phyloP scores from a whole-genome alignment of 2,888 invertebrate species.

The Caenorhabditis becei region DNA sequence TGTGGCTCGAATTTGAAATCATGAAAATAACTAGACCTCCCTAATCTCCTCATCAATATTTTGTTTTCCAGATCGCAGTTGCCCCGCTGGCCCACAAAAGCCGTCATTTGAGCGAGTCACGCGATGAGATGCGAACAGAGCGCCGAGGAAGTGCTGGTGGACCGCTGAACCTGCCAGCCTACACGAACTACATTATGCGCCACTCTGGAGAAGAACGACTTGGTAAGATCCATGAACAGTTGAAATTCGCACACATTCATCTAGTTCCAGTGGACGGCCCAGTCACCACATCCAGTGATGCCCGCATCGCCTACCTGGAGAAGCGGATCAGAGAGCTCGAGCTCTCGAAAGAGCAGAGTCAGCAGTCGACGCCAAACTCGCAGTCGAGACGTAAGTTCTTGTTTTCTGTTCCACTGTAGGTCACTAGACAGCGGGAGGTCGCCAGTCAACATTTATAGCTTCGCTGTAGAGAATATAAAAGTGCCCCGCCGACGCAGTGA shows the following conservation, averaged over 20 bases:
- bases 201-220: slow-evolving; percentile 57
- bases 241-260: background rate
- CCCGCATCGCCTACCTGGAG: slow-evolving; percentile 60
- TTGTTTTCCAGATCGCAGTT: slow-evolving; percentile 64
- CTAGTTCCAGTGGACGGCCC: slow-evolving; percentile 62
- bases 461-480: slow-evolving; percentile 11
- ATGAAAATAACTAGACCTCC: too few species aligned
- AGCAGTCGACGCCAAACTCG: slow-evolving; percentile 24
- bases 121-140: slow-evolving; percentile 53
- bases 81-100: slow-evolving; percentile 65
- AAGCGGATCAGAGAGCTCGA: slow-evolving; percentile 58
- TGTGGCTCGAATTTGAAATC: slow-evolving; percentile 8
- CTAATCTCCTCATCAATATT: too few species aligned
- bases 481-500: slow-evolving; percentile 24
- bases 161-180: slow-evolving; percentile 51
- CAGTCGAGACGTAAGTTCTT: slow-evolving; percentile 54
- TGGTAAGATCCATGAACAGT: slow-evolving; percentile 26
- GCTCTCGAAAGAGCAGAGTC: slow-evolving; percentile 38
- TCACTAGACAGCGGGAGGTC: slow-evolving; percentile 23
- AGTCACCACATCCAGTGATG: slow-evolving; percentile 38
- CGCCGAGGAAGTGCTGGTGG: slow-evolving; percentile 49
- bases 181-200: slow-evolving; percentile 39
- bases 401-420: background rate
- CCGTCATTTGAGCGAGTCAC: slow-evolving; percentile 52
- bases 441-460: background rate